Evolutionary conservation across 2,888 invertebrate species (phyloP).

Genomic region (Pasiphila rectangulata): DNA sequence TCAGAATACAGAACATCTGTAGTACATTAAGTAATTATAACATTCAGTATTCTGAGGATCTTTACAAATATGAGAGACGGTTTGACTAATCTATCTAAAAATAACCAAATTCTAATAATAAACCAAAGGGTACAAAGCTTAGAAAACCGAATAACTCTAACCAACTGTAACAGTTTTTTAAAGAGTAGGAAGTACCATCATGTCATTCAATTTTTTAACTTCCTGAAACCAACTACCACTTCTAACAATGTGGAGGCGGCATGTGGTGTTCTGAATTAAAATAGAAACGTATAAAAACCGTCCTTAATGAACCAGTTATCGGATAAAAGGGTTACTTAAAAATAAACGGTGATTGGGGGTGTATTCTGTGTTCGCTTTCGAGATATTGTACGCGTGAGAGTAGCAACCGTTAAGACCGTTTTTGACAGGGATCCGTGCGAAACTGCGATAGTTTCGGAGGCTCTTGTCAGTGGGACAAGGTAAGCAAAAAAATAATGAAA

Average conservation of each 20-base stretch:
- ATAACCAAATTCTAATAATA: no score
- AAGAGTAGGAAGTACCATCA: constrained; percentile 26
- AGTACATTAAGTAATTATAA: background rate
- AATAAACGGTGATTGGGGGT: constrained; percentile 46
- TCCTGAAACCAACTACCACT: constrained; percentile 48
- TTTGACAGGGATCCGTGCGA: no score
- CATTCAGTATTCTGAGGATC: background rate
- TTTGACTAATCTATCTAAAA: background rate
- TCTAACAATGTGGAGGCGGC: constrained; percentile 48
- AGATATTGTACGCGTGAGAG: background rate
- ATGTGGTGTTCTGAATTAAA: constrained; percentile 54
- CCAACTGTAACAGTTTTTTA: background rate
- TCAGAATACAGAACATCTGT: no score
- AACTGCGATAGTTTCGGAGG: no score
- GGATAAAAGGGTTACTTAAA: constrained; percentile 77
- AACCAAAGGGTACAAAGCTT: no score
- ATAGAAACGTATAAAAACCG: constrained; percentile 71
- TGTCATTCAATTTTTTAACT: constrained; percentile 41
- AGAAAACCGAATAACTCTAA: background rate
- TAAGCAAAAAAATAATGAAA: no score
- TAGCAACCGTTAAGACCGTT: no score
- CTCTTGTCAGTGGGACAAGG: no score
- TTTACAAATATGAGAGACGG: background rate
- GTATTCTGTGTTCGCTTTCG: constrained; percentile 46
- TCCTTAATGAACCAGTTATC: constrained; percentile 77